Conservation (phyloP, 92 coral and sea anemone species). For the Hydrozoanthus gracilis region DNA sequence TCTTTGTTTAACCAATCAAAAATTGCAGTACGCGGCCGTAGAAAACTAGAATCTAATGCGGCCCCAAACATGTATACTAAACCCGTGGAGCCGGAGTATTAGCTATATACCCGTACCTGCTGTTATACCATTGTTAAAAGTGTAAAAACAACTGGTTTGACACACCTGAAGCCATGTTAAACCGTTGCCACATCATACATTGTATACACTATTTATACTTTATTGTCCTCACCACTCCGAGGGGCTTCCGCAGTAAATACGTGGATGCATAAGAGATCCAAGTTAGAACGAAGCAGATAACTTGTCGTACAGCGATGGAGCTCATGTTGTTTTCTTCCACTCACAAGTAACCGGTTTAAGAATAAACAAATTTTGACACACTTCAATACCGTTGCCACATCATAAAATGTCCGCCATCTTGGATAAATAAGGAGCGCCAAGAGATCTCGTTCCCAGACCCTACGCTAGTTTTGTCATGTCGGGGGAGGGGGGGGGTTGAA, state of each 20-base stretch:
- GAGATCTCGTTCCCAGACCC: not conserved
- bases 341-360: not conserved
- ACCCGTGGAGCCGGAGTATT: too few relatives aligned
- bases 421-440: not conserved
- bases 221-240: conserved; percentile 81
- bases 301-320: conserved; percentile 73
- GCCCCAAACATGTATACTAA: too few relatives aligned
- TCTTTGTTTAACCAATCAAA: too few relatives aligned
- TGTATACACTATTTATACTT: not conserved
- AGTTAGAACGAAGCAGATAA: conserved; percentile 70
- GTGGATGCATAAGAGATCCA: conserved; percentile 95
- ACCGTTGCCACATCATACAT: not conserved
- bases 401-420: not conserved
- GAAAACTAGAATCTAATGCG: too few relatives aligned
- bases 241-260: conserved; percentile 91
- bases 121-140: not conserved
- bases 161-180: not conserved
- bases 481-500: too few relatives aligned
- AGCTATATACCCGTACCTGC: too few relatives aligned
- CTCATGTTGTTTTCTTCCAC: conserved; percentile 29
- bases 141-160: not conserved
- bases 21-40: too few relatives aligned
- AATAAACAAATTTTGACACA: not conserved
- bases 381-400: not conserved
- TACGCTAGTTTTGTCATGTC: not conserved